These are phyloP conservation scores for Brachyptera risi DNA, from an alignment of 2,888 invertebrate species.

Conservation along the genomic window DNA sequence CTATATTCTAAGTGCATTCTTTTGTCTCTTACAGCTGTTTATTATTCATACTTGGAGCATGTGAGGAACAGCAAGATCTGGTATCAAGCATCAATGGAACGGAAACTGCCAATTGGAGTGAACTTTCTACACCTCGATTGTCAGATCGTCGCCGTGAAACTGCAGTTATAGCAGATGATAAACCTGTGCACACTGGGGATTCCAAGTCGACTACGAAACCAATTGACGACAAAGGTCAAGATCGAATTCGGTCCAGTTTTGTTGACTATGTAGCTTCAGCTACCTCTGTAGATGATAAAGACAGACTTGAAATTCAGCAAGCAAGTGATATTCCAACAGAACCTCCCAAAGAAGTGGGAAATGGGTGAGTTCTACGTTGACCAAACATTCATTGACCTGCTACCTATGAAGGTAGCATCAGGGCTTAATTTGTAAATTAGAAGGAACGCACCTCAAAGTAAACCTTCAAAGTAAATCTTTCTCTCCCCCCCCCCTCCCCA, in stretches of 20 bases:
- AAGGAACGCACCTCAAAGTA: too few species aligned
- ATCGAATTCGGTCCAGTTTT: conserved; percentile 1
- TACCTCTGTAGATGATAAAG: background rate
- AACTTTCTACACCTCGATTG: too few species aligned
- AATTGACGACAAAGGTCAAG: background rate
- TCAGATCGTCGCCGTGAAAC: too few species aligned
- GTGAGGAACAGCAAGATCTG: conserved; percentile 48
- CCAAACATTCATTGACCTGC: too few species aligned
- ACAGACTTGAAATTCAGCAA: background rate
- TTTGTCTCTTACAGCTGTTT: conserved; percentile 51
- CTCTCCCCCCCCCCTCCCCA: too few species aligned
- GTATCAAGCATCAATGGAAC: background rate
- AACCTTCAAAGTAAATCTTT: too few species aligned
- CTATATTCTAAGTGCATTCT: conserved; percentile 20
- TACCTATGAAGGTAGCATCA: too few species aligned
- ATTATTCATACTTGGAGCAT: conserved; percentile 56
- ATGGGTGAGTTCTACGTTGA: conserved; percentile 11
- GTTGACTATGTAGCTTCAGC: background rate
- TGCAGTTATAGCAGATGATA: background rate
- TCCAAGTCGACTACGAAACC: too few species aligned
- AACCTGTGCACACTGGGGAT: background rate
- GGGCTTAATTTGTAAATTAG: too few species aligned
- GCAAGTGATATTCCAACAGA: background rate
- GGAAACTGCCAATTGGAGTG: background rate
- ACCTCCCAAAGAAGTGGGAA: background rate